Percentiles rank a stretch among this genome's conserved stretches.
Conservation (phyloP, 2,797 vertebrate species). For the Acipenser transmontanus region DNA sequence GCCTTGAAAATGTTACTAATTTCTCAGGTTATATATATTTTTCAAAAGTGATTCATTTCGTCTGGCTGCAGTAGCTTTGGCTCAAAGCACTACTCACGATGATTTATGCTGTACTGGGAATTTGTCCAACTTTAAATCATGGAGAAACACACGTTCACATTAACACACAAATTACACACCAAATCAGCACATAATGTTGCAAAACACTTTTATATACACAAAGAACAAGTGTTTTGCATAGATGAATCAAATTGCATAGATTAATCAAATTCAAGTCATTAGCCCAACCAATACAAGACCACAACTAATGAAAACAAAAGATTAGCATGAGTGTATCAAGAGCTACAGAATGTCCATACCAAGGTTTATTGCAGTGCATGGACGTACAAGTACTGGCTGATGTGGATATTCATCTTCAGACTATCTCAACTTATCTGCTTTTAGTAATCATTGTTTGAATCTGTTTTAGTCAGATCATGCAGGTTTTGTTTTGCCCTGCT, state of each 20-base stretch:
- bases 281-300: too few species aligned
- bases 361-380: too few species aligned
- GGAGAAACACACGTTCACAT: conserved; percentile 18
- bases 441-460: too few species aligned
- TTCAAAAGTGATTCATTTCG: not conserved
- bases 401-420: too few species aligned
- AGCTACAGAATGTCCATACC: too few species aligned
- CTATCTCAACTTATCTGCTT: too few species aligned
- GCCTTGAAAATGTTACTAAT: conserved; percentile 11
- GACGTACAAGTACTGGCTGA: too few species aligned
- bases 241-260: not conserved
- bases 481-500: too few species aligned
- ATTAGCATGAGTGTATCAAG: too few species aligned
- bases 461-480: too few species aligned
- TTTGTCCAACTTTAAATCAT: conserved; percentile 20
- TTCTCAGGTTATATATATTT: conserved; percentile 9
- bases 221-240: not conserved
- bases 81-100: conserved; percentile 4
- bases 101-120: conserved; percentile 19
- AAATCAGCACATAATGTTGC: not conserved
- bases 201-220: not conserved
- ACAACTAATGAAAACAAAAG: too few species aligned
- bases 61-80: not conserved
- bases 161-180: too few species aligned
- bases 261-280: not conserved